Conservation (phyloP, 2,888 invertebrate species). For the Brachypalpus laphriformis region DNA sequence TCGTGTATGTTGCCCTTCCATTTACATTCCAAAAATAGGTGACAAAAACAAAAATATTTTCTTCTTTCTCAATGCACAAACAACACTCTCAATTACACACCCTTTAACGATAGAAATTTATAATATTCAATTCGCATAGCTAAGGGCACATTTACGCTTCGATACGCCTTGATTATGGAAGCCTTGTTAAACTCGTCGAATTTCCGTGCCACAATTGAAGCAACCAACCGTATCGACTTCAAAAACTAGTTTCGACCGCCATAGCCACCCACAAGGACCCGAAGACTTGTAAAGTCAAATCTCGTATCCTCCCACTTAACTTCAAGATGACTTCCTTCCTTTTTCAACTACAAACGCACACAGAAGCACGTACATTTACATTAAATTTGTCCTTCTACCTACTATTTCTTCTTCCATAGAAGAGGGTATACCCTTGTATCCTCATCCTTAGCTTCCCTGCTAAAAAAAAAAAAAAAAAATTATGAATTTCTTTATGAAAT, state of each 20-base stretch:
- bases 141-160: conserved; percentile 11
- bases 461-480: background rate
- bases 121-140: conserved; percentile 3
- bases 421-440: background rate
- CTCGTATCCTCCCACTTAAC: conserved; percentile 23
- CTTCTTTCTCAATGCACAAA: background rate
- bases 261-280: background rate
- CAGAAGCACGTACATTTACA: background rate
- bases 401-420: background rate
- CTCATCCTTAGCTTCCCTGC: background rate
- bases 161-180: conserved; percentile 12
- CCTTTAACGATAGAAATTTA: background rate
- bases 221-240: conserved; percentile 22
- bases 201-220: conserved; percentile 16
- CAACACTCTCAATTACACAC: background rate
- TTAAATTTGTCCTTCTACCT: background rate
- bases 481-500: conserved; percentile 21
- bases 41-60: background rate
- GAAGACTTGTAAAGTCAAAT: conserved; percentile 3
- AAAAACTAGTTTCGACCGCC: background rate
- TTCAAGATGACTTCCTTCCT: conserved; percentile 18
- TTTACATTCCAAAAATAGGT: background rate
- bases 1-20: background rate
- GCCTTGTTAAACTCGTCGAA: conserved; percentile 11
- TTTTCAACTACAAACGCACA: background rate